A percentile compares a stretch with the other conserved stretches of the same genome.
phyloP scores from a whole-genome alignment of 2,888 invertebrate species.

The Slavum lentiscoides region DNA sequence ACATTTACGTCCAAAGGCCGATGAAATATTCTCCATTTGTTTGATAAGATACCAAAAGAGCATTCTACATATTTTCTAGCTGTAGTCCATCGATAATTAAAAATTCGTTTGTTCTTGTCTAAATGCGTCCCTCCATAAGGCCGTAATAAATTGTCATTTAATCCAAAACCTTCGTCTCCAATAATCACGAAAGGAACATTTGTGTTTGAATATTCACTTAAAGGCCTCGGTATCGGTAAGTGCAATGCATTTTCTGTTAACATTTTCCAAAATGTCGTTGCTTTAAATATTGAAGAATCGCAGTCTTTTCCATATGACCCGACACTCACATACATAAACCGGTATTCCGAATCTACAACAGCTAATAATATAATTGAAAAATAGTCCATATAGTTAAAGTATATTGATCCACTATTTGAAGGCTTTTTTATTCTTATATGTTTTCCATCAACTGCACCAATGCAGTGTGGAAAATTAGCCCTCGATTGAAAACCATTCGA shows the following conservation, averaged over 20 bases:
- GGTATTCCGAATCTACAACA: slow-evolving; percentile 9
- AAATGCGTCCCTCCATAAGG: slow-evolving; percentile 56
- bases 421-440: slow-evolving; percentile 8
- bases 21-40: no score
- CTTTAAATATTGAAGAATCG: slow-evolving; percentile 42
- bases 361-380: neutral
- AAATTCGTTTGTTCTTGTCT: slow-evolving; percentile 55
- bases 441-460: slow-evolving; percentile 23
- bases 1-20: no score
- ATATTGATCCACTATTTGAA: neutral
- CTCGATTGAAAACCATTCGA: slow-evolving; percentile 26
- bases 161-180: slow-evolving; percentile 57
- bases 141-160: slow-evolving; percentile 55
- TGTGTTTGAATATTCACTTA: slow-evolving; percentile 34
- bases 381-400: slow-evolving; percentile 1
- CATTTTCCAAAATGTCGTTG: slow-evolving; percentile 40
- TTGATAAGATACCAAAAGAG: slow-evolving; percentile 56
- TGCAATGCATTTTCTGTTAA: slow-evolving; percentile 22
- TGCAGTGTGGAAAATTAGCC: slow-evolving; percentile 24
- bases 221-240: slow-evolving; percentile 36
- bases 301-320: slow-evolving; percentile 34
- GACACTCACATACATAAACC: neutral
- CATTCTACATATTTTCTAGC: slow-evolving; percentile 56
- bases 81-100: slow-evolving; percentile 56
- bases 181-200: slow-evolving; percentile 57